phyloP scores from a whole-genome alignment of 2,888 invertebrate species.

The Hyposoter didymator region DNA sequence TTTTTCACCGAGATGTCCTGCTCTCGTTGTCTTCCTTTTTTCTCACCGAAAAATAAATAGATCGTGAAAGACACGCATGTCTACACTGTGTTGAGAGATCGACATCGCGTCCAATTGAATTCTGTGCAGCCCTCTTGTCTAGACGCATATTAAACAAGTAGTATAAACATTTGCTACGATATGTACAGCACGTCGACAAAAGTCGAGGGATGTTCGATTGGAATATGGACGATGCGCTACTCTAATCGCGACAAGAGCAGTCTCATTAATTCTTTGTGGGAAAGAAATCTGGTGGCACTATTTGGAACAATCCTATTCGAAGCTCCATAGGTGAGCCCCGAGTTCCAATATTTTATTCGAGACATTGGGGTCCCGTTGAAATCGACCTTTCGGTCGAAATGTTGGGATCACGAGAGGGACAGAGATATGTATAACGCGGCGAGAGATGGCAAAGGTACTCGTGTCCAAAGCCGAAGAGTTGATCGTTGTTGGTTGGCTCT shows the following conservation, averaged over 20 bases:
- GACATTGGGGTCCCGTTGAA: background rate
- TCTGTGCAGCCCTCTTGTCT: constrained; percentile 45
- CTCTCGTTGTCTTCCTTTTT: background rate
- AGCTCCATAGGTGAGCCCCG: background rate
- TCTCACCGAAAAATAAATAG: background rate
- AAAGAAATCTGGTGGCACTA: background rate
- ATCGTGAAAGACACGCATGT: constrained; percentile 11
- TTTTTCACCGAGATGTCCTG: constrained; percentile 53
- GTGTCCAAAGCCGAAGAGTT: constrained; percentile 49
- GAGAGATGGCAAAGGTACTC: constrained; percentile 22
- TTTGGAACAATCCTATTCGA: background rate
- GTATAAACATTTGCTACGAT: constrained; percentile 42
- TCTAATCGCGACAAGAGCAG: background rate
- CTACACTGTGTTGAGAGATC: constrained; percentile 35
- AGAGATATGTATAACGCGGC: background rate
- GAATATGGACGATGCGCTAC: background rate
- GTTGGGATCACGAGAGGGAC: background rate
- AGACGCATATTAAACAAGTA: constrained; percentile 60
- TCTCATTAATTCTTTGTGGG: background rate
- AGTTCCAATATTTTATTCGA: background rate
- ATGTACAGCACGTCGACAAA: background rate
- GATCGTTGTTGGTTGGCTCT: constrained; percentile 50
- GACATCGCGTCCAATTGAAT: constrained; percentile 55
- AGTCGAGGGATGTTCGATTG: background rate
- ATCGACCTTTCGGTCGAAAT: background rate